Conservation (phyloP, 2,888 invertebrate species). For the Pollenia labialis region DNA sequence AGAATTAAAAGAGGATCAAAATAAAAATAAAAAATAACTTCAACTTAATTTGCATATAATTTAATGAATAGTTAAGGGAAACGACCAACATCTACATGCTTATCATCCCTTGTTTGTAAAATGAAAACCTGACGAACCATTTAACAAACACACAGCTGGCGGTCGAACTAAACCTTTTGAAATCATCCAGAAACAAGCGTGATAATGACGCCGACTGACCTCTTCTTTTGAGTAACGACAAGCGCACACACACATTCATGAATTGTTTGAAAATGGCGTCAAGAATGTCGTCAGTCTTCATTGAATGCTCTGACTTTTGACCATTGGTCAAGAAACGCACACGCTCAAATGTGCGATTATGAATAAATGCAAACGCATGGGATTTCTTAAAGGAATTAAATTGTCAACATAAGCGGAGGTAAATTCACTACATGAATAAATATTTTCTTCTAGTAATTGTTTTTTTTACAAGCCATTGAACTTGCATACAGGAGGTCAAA, state of each 20-base stretch:
- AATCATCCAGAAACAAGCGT: conserved; percentile 77
- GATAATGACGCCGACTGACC: conserved; percentile 83
- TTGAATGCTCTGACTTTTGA: conserved; percentile 80
- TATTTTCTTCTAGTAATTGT: conserved; percentile 45
- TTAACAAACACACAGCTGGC: conserved; percentile 64
- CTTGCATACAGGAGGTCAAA: conserved; percentile 74
- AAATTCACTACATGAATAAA: conserved; percentile 20
- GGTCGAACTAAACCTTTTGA: conserved; percentile 40
- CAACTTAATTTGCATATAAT: conserved; percentile 71
- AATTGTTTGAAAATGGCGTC: conserved; percentile 78
- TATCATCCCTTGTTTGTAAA: conserved; percentile 62
- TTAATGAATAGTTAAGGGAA: conserved; percentile 56
- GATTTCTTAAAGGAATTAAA: conserved; percentile 70
- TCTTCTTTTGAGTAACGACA: conserved; percentile 68
- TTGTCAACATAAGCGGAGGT: conserved; percentile 46
- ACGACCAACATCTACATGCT: conserved; percentile 44
- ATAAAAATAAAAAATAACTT: conserved; percentile 46
- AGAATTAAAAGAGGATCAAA: conserved; percentile 18
- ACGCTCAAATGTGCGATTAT: conserved; percentile 65
- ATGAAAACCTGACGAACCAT: conserved; percentile 22
- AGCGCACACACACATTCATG: background rate
- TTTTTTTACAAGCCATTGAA: conserved; percentile 74
- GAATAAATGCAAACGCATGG: background rate
- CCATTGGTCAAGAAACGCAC: conserved; percentile 80
- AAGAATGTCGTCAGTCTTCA: conserved; percentile 35